A percentile compares a stretch with the other conserved stretches of the same genome.
Conservation (phyloP, 2,113 vertebrate genomes). For the Leptodactylus fuscus region DNA sequence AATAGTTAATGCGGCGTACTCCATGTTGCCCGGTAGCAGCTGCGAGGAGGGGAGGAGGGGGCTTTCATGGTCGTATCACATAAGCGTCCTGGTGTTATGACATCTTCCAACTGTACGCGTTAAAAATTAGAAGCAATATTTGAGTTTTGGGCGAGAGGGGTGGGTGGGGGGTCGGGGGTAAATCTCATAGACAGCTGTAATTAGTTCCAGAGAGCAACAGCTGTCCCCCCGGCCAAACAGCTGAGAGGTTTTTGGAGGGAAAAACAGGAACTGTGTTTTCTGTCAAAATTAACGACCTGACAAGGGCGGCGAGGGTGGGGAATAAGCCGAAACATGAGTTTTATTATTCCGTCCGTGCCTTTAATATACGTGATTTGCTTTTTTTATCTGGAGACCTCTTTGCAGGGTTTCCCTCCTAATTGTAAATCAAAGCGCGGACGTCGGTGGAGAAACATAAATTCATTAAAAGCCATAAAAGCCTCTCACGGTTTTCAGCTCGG, state of each 20-base stretch:
- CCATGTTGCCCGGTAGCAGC: constrained; percentile 66
- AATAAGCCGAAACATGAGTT: constrained; percentile 62
- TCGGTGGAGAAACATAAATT: constrained; percentile 61
- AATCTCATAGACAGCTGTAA: constrained; percentile 77
- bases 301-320: constrained; percentile 65
- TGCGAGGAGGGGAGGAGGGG: constrained; percentile 56
- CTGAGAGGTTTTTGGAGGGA: constrained; percentile 70
- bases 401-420: constrained; percentile 22
- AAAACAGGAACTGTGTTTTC: constrained; percentile 69
- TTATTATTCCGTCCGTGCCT: constrained; percentile 15
- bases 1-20: constrained; percentile 22
- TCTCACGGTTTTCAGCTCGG: constrained; percentile 18
- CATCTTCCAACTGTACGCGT: constrained; percentile 70
- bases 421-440: constrained; percentile 64
- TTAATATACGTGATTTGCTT: constrained; percentile 48
- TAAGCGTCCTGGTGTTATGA: constrained; percentile 64
- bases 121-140: constrained; percentile 71
- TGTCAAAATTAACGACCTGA: constrained; percentile 77
- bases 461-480: constrained; percentile 45
- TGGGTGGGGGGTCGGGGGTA: constrained; percentile 62
- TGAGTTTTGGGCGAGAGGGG: constrained; percentile 62
- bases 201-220: constrained; percentile 75
- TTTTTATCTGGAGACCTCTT: constrained; percentile 56
- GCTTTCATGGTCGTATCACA: constrained; percentile 54
- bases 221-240: constrained; percentile 73